phyloP scores from a whole-genome alignment of 2,113 vertebrate species.

The Odobenus rosmarus region DNA sequence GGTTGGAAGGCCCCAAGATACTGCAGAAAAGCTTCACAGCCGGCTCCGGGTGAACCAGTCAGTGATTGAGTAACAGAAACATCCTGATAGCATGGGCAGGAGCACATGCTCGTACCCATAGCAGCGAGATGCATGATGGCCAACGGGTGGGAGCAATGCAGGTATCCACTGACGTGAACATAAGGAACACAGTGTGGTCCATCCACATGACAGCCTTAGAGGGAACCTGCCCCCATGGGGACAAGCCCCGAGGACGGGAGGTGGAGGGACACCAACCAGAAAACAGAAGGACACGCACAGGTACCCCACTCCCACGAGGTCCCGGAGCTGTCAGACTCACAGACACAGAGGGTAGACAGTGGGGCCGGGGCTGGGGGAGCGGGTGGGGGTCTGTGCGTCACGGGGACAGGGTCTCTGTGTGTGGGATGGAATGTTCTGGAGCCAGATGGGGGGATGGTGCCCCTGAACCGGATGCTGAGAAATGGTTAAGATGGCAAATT shows the following conservation, averaged over 20 bases:
- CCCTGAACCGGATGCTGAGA: rapidly evolving
- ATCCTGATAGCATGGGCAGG: neutral
- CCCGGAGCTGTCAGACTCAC: neutral
- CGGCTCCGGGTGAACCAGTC: neutral
- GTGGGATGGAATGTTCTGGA: neutral
- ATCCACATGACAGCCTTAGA: neutral
- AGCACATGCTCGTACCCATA: neutral
- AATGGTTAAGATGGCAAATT: rapidly evolving
- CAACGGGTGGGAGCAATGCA: rapidly evolving
- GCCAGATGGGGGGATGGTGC: rapidly evolving
- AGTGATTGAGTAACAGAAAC: rapidly evolving
- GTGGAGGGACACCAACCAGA: too few species aligned
- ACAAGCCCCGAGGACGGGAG: rapidly evolving
- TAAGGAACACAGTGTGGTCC: rapidly evolving
- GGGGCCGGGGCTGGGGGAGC: neutral
- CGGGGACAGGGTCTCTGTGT: neutral
- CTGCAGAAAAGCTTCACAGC: neutral
- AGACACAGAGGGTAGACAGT: neutral
- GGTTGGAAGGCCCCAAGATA: neutral
- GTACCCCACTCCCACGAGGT: rapidly evolving
- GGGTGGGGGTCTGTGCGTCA: rapidly evolving
- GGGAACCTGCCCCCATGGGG: rapidly evolving
- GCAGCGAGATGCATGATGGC: rapidly evolving
- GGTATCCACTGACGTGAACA: rapidly evolving
- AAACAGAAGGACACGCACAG: neutral